A percentile compares a stretch with the other conserved stretches of the same genome.
Evolutionary conservation across 2,113 vertebrate genomes (phyloP).

Genomic region (Microtus ochrogaster): DNA sequence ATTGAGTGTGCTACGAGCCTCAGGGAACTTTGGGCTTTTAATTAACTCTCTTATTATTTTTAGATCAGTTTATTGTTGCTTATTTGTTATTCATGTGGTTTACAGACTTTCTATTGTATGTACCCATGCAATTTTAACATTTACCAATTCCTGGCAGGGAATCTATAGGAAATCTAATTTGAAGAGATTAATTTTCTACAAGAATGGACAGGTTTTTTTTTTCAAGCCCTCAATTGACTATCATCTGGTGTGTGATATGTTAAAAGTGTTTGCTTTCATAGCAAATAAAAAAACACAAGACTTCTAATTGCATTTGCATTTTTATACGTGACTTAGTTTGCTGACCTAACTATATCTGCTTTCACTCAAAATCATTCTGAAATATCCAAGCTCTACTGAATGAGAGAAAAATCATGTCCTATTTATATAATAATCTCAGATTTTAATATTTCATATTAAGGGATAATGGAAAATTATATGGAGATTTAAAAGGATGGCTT

Average conservation of each 20-base stretch:
- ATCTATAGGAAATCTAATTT: not conserved
- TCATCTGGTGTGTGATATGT: not conserved
- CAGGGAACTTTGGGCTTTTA: not conserved
- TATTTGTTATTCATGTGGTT: not conserved
- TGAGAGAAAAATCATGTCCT: slow-evolving; percentile 27
- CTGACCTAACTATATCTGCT: slow-evolving; percentile 1
- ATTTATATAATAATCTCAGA: slow-evolving; percentile 44
- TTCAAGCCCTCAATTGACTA: not conserved
- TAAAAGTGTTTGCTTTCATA: slow-evolving; percentile 8
- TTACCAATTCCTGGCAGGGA: not conserved
- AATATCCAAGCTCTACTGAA: slow-evolving; percentile 40
- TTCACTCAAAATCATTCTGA: slow-evolving; percentile 41
- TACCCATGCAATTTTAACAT: not conserved
- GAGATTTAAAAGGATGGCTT: slow-evolving; percentile 47
- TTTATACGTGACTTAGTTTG: slow-evolving; percentile 36
- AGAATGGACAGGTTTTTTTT: slow-evolving; percentile 4
- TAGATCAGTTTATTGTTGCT: slow-evolving; percentile 11
- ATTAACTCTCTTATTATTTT: not conserved
- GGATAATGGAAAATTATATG: slow-evolving; percentile 48
- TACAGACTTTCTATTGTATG: not conserved
- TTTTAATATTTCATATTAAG: slow-evolving; percentile 45
- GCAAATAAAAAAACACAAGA: not conserved
- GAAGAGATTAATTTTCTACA: slow-evolving; percentile 37
- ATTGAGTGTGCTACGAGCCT: not conserved
- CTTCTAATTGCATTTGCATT: slow-evolving; percentile 48